Evolutionary conservation across 2,888 invertebrate genomes (phyloP).

Genomic region (Caenorhabditis doughertyi): DNA sequence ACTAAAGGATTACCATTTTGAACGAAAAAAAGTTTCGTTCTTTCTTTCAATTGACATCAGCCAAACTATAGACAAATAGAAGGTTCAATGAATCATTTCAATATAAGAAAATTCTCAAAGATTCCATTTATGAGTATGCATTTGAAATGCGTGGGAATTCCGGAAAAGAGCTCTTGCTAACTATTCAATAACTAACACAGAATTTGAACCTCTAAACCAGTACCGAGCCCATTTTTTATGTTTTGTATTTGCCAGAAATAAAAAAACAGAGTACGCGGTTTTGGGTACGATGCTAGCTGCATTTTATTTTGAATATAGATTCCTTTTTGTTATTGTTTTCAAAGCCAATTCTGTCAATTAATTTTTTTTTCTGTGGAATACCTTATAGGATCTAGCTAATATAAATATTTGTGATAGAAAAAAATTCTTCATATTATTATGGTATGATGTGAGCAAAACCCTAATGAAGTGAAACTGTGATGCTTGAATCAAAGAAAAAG

Average conservation of each 20-base stretch:
- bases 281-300: constrained; percentile 8
- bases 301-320: too few species aligned
- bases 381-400: neutral
- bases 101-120: neutral
- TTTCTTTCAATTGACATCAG: neutral
- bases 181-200: neutral
- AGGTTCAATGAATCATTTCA: neutral
- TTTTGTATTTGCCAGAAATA: neutral
- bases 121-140: neutral
- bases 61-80: too few species aligned
- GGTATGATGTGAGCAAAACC: too few species aligned
- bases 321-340: constrained; percentile 25
- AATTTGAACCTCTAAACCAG: neutral
- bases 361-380: neutral
- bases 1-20: neutral
- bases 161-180: neutral
- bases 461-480: too few species aligned
- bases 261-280: neutral
- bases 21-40: neutral
- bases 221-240: neutral
- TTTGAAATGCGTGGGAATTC: constrained; percentile 9
- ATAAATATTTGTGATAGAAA: neutral
- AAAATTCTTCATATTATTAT: neutral
- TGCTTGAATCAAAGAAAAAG: too few species aligned
- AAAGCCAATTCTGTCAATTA: neutral